Conservation (phyloP, 2,797 vertebrate species). For the Falco novaeseelandiae region DNA sequence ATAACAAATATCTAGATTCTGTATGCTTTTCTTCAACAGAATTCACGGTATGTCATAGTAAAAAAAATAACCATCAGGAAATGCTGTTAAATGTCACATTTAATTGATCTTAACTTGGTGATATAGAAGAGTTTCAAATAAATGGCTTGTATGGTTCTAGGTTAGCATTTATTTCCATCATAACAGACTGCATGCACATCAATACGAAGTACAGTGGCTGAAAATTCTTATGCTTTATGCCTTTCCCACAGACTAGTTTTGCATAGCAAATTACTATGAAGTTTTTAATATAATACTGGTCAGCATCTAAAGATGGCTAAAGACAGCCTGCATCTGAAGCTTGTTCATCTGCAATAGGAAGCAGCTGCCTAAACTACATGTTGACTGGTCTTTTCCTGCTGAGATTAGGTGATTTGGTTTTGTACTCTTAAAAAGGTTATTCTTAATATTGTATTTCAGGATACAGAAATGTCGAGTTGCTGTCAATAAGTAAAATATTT, state of each 20-base stretch:
- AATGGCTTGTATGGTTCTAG: background rate
- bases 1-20: background rate
- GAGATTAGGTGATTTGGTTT: background rate
- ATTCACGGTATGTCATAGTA: background rate
- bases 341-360: background rate
- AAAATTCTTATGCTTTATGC: background rate
- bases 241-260: background rate
- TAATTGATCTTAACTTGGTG: background rate
- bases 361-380: background rate
- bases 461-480: background rate
- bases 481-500: background rate
- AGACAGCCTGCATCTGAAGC: background rate
- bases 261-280: background rate
- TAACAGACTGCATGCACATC: background rate
- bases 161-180: background rate
- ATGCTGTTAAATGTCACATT: background rate
- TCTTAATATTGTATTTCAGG: background rate
- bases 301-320: background rate
- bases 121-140: background rate
- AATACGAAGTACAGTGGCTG: background rate
- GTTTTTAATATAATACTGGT: background rate
- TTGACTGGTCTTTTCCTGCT: background rate
- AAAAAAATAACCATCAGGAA: background rate
- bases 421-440: background rate
- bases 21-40: background rate